phyloP scores from a whole-genome alignment of 2,113 vertebrate species.

The Gopherus flavomarginatus region DNA sequence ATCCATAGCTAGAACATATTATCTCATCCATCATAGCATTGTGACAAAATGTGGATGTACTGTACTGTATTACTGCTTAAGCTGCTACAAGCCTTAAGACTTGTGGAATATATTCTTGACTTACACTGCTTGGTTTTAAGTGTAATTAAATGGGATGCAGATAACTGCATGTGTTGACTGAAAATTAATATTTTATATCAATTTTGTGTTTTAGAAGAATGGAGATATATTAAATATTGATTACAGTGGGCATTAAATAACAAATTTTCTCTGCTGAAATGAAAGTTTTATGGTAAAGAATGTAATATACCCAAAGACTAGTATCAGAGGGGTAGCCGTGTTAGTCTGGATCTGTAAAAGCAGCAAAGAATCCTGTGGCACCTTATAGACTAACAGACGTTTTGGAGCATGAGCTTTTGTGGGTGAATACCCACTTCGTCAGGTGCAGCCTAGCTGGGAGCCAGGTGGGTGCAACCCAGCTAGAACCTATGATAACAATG shows the following conservation, averaged over 20 bases:
- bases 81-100: background rate
- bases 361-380: too few species aligned
- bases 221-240: background rate
- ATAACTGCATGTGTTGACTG: background rate
- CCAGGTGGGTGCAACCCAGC: too few species aligned
- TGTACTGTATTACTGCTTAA: background rate
- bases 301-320: background rate
- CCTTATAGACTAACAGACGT: too few species aligned
- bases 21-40: background rate
- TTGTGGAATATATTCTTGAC: background rate
- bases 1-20: background rate
- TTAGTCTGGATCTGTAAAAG: too few species aligned
- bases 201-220: background rate
- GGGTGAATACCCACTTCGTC: too few species aligned
- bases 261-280: background rate
- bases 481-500: background rate
- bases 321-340: too few species aligned
- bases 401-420: too few species aligned
- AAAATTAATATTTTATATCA: background rate
- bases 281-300: background rate
- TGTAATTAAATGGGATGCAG: background rate
- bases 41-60: background rate
- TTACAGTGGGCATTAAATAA: background rate
- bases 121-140: background rate
- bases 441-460: too few species aligned